Base-by-base conservation (phyloP, 2,888 invertebrate genomes). In the Nomada fucata region DNA sequence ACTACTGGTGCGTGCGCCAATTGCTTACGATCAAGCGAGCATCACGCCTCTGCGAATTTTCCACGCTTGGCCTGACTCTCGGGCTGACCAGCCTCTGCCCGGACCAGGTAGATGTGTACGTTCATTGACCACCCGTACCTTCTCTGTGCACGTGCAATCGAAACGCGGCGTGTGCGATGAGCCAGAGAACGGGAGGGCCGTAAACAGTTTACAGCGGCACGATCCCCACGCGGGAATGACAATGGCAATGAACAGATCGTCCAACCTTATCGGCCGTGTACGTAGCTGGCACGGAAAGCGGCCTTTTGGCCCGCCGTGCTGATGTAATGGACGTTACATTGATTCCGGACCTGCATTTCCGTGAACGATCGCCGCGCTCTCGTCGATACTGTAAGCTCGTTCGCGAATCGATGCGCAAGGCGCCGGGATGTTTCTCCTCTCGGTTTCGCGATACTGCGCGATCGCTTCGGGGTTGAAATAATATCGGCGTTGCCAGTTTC, bases 31-130 rank as follows among this genome's bases (percentile, higher is more conserved):
- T 81, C 79, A 83, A 73, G 71, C 77, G 86, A 87, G 80, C 83
- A 86, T 84, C 84, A 82, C 79, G 81, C 83, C 87, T 84, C 86
- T 81, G 76, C 84, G 82, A 87, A 89, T 89, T 87, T 89, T 87
- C 72, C 83, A 88, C 86, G 88, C 81, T 76, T 80, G 76, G 74
- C 50, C 87, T 80, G 67, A 52, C 79, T 36, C 36, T 36, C 36
- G 7, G 36, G 36, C 36, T 36, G 63, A 73, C 50, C 44, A 52
- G 29, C 26, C 70, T 63, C 13, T 72, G 78, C 59, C 71, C 60
- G 59, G n/a, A 42, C 47, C 69, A 55, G 50, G 75, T 72, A 61
- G 59, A 73, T 60, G 36, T 60, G 55, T 55, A 61, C 72, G 61
- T 53, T 47, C 64, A 53, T 50, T 20, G 44, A n/a, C 47, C 67